Conservation (phyloP, 2,888 invertebrate species). For the Drosophila trichaetosa region DNA sequence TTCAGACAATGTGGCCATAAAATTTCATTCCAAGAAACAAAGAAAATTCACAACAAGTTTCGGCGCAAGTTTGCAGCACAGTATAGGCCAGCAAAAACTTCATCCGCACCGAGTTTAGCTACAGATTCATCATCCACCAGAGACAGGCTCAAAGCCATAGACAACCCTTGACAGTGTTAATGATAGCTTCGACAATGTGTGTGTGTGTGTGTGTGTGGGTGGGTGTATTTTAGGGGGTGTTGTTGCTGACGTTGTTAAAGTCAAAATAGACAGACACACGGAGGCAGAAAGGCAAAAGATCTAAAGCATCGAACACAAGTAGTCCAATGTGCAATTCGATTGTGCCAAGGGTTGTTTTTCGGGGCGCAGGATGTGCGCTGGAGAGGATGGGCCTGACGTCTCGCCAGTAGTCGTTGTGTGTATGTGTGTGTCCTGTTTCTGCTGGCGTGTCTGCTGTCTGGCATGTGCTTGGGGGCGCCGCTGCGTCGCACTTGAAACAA, state of each 20-base stretch:
- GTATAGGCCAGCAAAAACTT: constrained; percentile 28
- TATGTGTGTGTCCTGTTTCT: constrained; percentile 21
- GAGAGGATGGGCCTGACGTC: constrained; percentile 39
- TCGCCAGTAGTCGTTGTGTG: constrained; percentile 15
- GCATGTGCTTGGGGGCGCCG: constrained; percentile 40
- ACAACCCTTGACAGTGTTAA: constrained; percentile 79
- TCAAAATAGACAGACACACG: constrained; percentile 67
- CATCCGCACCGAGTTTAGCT: constrained; percentile 3
- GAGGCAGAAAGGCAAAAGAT: constrained; percentile 28
- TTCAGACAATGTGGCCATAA: constrained; percentile 30
- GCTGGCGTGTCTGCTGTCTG: constrained; percentile 43
- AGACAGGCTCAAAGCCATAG: constrained; percentile 35
- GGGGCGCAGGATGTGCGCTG: constrained; percentile 39
- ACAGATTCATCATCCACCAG: constrained; percentile 23
- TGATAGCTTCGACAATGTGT: constrained; percentile 52
- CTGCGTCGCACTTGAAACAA: constrained; percentile 52
- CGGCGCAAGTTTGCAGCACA: constrained; percentile 34
- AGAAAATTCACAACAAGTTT: constrained; percentile 34
- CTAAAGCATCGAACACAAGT: constrained; percentile 26
- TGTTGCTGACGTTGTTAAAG: constrained; percentile 80
- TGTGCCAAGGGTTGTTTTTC: constrained; percentile 68
- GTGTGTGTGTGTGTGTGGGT: constrained; percentile 25
- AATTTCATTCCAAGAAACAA: constrained; percentile 23
- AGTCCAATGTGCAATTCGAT: constrained; percentile 52
- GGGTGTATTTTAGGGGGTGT: constrained; percentile 56